Evolutionary conservation across 1,140 invertebrate genomes (phyloP), one percentile per base, ranked within the genome.

Genomic region (Ips nitidus): DNA sequence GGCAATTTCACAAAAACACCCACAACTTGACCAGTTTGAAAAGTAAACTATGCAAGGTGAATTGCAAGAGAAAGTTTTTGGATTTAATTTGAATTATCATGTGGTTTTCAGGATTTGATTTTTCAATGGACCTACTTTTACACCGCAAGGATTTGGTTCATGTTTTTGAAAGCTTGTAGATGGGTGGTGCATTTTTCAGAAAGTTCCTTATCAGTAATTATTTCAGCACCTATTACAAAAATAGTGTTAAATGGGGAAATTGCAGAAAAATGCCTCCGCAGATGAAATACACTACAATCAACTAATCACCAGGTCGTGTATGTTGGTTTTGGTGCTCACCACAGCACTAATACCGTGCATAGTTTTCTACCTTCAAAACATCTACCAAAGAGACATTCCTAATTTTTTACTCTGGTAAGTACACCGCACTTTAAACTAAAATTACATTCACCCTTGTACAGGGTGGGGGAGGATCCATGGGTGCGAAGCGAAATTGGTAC

Each of bases 101-200:
- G 22, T 22, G 22, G 22, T 36, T 73, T 73, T 38, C 60, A 80
- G 78, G 75, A 78, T 58, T 41, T 76, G 3, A 71, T 74, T 36
- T 78, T 80, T 43, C 78, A 80, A 61, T 80, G 76, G 74, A 66
- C 72, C 2, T 79, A 74, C 57, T 80, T 80, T 69, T 79, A 79
- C 59, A 69, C 75, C 3, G 69, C 71, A 6, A 71, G 77, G 65
- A 57, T 80, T 22, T 80, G 78, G 78, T 77, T 79, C 42, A 64
- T 76, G 22, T 72, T 77, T 50, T 64, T 78, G 52, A 73, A 70
- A 65, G 52, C 74, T 4, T 74, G 52, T 57, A 77, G 67, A 68
- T 69, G 69, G 65, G 47, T 72, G 2, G 58, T 68, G 40, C 22
- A 52, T 52, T 63, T 68, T 55, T 41, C 68, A 22, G 73, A 76